These are phyloP conservation scores for Macrostomum lignano DNA, from an alignment of 1,140 invertebrate species.

Conservation along the genomic window DNA sequence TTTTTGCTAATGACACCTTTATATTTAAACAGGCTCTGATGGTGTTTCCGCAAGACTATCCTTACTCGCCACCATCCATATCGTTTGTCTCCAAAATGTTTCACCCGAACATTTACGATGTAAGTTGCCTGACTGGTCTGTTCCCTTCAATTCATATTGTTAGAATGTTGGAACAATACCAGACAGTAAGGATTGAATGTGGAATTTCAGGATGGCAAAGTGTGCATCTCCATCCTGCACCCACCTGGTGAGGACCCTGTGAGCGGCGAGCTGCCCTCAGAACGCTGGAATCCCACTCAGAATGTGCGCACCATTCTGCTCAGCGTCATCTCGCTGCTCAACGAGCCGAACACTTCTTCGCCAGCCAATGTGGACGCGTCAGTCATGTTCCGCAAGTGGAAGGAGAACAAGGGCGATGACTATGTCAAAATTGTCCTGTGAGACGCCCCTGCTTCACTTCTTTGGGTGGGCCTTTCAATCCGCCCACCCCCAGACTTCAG, in stretches of 20 bases:
- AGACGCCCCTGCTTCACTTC: no score
- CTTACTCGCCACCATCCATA: constrained; percentile 84
- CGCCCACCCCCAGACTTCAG: no score
- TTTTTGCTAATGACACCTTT: no score
- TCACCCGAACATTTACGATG: constrained; percentile 60
- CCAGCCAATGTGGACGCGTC: constrained; percentile 98
- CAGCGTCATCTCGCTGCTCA: constrained; percentile 85
- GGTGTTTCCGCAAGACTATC: constrained; percentile 87
- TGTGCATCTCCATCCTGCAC: constrained; percentile 96
- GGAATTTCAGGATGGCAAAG: constrained; percentile 37
- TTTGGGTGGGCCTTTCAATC: no score
- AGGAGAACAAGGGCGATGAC: constrained; percentile 86
- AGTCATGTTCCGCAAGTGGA: constrained; percentile 94
- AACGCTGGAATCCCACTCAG: constrained; percentile 99
- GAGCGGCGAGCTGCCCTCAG: constrained; percentile 83
- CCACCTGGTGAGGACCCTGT: constrained; percentile 95
- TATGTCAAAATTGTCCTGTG: no score
- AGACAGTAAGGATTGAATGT: not conserved
- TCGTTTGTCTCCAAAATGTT: constrained; percentile 91
- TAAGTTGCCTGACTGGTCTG: not conserved
- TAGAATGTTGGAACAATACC: not conserved
- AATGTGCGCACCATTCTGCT: constrained; percentile 87
- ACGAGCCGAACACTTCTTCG: constrained; percentile 95
- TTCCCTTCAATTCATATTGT: not conserved
- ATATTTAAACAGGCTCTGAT: constrained; percentile 88